Conservation (phyloP, 2,113 vertebrate species). For the Sapayoa aenigma region DNA sequence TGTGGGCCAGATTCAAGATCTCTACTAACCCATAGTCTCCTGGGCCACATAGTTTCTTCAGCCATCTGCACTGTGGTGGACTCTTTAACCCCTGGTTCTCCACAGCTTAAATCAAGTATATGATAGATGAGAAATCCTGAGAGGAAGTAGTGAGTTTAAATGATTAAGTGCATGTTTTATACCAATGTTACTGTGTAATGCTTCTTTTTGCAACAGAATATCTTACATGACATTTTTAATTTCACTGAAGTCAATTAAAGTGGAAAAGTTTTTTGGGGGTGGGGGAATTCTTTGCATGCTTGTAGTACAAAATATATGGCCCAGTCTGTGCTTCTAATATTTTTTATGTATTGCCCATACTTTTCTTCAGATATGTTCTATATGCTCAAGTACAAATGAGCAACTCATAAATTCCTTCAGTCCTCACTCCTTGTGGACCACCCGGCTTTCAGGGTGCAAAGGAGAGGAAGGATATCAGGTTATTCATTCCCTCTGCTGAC, state of each 20-base stretch:
- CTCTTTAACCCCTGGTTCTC: slow-evolving; percentile 1
- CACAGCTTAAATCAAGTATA: neutral
- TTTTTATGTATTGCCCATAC: neutral
- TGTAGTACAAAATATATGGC: neutral
- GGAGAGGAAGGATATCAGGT: neutral
- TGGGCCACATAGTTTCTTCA: neutral
- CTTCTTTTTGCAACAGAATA: slow-evolving; percentile 18
- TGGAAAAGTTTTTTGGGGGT: neutral
- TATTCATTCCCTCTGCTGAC: neutral
- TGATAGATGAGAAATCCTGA: neutral
- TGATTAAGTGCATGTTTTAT: slow-evolving; percentile 50
- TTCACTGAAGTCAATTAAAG: neutral
- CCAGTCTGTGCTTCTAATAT: neutral
- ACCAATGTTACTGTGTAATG: slow-evolving; percentile 23
- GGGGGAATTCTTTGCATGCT: slow-evolving; percentile 26
- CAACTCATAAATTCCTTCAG: neutral
- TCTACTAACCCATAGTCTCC: neutral
- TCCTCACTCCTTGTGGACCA: neutral
- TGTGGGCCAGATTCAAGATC: slow-evolving; percentile 15
- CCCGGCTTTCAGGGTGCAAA: neutral
- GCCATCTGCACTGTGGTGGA: slow-evolving; percentile 27
- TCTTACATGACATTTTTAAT: slow-evolving; percentile 19
- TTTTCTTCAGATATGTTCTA: neutral
- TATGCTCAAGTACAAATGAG: neutral
- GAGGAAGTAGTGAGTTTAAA: slow-evolving; percentile 13